phyloP scores from a whole-genome alignment of 2,888 invertebrate genomes.

The Heliconius charithonia region DNA sequence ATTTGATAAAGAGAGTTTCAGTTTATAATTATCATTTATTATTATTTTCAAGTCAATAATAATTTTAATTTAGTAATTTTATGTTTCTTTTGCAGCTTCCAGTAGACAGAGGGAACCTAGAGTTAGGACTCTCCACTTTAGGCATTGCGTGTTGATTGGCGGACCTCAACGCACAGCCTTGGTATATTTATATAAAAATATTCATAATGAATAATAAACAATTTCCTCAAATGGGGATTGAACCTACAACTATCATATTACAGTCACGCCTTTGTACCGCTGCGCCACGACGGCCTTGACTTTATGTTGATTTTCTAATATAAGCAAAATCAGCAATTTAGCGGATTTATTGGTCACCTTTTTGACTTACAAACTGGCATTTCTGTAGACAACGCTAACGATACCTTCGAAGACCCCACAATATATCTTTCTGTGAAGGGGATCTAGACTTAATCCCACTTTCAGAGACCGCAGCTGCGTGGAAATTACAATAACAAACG shows the following conservation, averaged over 20 bases:
- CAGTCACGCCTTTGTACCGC: too few species aligned
- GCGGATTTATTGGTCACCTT: conserved; percentile 4
- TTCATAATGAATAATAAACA: too few species aligned
- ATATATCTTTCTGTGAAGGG: conserved; percentile 33
- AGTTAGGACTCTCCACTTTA: too few species aligned
- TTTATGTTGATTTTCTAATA: conserved; percentile 1
- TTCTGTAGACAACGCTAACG: conserved; percentile 23
- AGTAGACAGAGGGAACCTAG: too few species aligned
- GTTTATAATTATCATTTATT: background rate
- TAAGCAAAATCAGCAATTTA: background rate
- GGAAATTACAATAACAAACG: conserved; percentile 28
- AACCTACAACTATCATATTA: too few species aligned
- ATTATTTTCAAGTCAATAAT: background rate
- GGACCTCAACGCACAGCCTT: too few species aligned
- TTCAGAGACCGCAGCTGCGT: conserved; percentile 28
- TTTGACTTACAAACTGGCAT: conserved; percentile 20
- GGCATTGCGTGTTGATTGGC: too few species aligned
- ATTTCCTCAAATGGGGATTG: too few species aligned
- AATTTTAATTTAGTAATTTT: too few species aligned
- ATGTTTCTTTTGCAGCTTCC: too few species aligned
- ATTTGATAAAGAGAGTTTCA: background rate
- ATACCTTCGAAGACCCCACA: conserved; percentile 15
- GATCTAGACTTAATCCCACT: conserved; percentile 34
- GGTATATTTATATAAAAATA: too few species aligned
- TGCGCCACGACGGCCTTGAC: too few species aligned